Base-by-base conservation (phyloP, 2,888 invertebrate species). In the Xestoiulus laeticollis region DNA sequence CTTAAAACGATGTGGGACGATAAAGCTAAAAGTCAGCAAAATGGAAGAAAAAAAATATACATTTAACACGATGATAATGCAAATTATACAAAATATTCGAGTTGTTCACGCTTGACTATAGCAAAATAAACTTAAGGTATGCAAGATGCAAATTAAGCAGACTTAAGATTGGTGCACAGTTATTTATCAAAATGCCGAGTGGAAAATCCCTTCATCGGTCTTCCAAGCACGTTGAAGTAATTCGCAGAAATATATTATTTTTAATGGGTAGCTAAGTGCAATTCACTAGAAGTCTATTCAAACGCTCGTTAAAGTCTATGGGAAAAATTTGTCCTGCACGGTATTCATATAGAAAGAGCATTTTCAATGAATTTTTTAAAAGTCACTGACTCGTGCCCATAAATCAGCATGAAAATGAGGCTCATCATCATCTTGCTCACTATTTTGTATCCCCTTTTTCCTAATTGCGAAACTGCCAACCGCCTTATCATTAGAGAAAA, bases 221-320 rank as follows among this genome's bases (percentile, higher is more conserved):
- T 68, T 68, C 26, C 68, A 26, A 26, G 68, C 68, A 22, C 26
- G 68, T n/a, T 26, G 22, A 68, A 68, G 68, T 68, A 68, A 68
- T 68, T 68, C 68, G 68, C n/a, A 68, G 68, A 68, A 68, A 68
- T 68, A 68, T 68, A 68, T 68, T 68, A 68, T 68, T 68, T 68
- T 68, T 68, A 68, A 68, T 68, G 68, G 68, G 68, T 12, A 68
- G 68, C 68, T 68, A 68, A 68, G 68, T 68, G 68, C 68, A 68
- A 68, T 68, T 68, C 68, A 68, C 68, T 68, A 68, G 8, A 26
- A 68, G 68, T 68, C 68, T 68, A 68, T 68, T 68, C 68, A 68
- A 68, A 68, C 68, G 68, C 68, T 68, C 68, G 68, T 68, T 68
- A 68, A n/a, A 10, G 26, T 26, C 22, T 68, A 68, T 68, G 68